Evolutionary conservation across 2,888 invertebrate species (phyloP).

Genomic region (Pasiphila rectangulata): DNA sequence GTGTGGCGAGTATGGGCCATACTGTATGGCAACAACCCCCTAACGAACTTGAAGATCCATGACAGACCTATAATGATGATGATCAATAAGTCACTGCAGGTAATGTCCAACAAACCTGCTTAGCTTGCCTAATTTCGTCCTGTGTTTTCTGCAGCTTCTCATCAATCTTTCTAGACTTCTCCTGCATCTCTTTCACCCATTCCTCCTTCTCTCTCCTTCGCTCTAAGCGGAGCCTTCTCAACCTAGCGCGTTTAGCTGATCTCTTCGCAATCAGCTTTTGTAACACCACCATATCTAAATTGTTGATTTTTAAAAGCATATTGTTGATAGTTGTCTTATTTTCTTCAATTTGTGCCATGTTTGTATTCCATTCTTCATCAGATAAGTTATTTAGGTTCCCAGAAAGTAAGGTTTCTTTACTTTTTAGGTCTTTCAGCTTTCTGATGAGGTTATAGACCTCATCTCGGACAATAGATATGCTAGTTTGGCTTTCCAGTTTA

Average conservation of each 20-base stretch:
- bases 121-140: constrained; percentile 81
- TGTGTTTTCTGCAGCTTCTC: constrained; percentile 84
- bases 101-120: constrained; percentile 65
- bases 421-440: constrained; percentile 45
- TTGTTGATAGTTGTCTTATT: constrained; percentile 71
- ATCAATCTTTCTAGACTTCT: constrained; percentile 83
- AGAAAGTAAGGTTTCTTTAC: constrained; percentile 61
- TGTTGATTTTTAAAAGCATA: constrained; percentile 59
- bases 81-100: not conserved
- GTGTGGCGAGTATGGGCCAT: too few species aligned
- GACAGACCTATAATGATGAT: too few species aligned
- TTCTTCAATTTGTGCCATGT: constrained; percentile 69
- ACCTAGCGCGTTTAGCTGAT: constrained; percentile 68
- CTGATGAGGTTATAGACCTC: constrained; percentile 43
- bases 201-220: constrained; percentile 60
- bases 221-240: constrained; percentile 63
- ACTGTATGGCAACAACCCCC: too few species aligned
- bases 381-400: constrained; percentile 65
- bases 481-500: constrained; percentile 23
- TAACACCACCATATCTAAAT: constrained; percentile 59
- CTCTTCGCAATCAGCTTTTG: constrained; percentile 67
- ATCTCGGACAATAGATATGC: constrained; percentile 47
- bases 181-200: constrained; percentile 59
- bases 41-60: too few species aligned
- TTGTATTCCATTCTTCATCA: constrained; percentile 78